Percentiles rank a stretch among this genome's conserved stretches.
Conservation (phyloP, 2,113 vertebrate species). For the Laticauda colubrina region DNA sequence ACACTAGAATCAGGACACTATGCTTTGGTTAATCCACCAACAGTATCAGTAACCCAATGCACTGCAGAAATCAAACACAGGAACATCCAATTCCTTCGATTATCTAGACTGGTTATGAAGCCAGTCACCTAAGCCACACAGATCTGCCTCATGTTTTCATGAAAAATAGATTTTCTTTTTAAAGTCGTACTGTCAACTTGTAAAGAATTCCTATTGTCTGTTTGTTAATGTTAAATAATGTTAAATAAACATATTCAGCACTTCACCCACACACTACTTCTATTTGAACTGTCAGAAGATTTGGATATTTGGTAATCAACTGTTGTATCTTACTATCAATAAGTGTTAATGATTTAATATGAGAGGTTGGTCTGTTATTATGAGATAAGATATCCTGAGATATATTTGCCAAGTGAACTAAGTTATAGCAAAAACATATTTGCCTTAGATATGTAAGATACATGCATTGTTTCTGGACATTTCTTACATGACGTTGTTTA, state of each 20-base stretch:
- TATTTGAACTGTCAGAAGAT: not conserved
- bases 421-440: not conserved
- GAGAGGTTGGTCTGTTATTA: not conserved
- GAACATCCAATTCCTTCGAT: not conserved
- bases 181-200: not conserved
- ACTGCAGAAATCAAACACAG: not conserved
- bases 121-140: not conserved
- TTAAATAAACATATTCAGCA: not conserved
- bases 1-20: not conserved
- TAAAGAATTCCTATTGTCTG: too few relatives aligned
- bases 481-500: not conserved
- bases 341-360: not conserved
- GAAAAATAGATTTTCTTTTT: not conserved
- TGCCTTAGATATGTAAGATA: not conserved
- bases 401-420: not conserved
- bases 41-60: not conserved
- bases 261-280: not conserved
- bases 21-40: not conserved
- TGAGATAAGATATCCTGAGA: not conserved
- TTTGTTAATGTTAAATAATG: too few relatives aligned
- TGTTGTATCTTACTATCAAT: not conserved
- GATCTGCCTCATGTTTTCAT: not conserved
- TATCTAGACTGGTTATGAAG: not conserved
- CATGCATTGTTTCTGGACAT: not conserved
- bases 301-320: not conserved